Evolutionary conservation across 2,888 invertebrate genomes (phyloP), one percentile per base, ranked within the genome.

Genomic region (Agrilus cyanescens): DNA sequence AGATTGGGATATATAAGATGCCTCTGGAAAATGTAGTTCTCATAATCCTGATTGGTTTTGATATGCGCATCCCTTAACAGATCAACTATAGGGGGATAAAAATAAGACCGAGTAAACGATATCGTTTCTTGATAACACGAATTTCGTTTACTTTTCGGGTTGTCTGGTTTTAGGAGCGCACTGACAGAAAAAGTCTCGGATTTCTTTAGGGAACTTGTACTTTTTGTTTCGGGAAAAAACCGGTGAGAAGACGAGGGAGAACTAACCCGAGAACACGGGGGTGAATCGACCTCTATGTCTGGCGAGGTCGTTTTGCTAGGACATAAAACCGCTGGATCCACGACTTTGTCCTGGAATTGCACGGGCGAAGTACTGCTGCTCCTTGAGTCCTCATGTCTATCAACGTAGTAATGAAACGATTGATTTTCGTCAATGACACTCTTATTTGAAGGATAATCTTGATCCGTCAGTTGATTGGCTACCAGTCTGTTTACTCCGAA

Each of bases 181-280:
- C 83, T 85, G 32, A 89, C 87, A 41, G 86, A 86, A 65, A 88
- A 89, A 16, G 83, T 75, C 67, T 87, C 87, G 12, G 85, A 86
- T 69, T 82, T 78, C 63, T 83, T 83, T 8, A 72, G 67, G 7
- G 65, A 65, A 25, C 59, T 54, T 5, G 52, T 72, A 63, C 44
- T 58, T 50, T 63, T 64, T 29, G 61, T 58, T 48, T 68, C 67
- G 2, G 66, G 67, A 3, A 66, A 58, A 12, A 60, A 60, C 13
- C 62, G 70, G 47, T 74, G 71, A 44, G 66, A 67, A 49, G 73
- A 72, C 60, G 74, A 66, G 1, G 75, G 77, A 1, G 74, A 71
- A 49, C 67, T 60, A 48, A 68, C 59, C 53, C 69, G 58, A 4
- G 70, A 70, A 43, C 76, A 76, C 25, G 79, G 78, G 1, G 84